Base-by-base conservation (phyloP, 53 echinoderm and acorn worm species). In the Apostichopus leukothele region DNA sequence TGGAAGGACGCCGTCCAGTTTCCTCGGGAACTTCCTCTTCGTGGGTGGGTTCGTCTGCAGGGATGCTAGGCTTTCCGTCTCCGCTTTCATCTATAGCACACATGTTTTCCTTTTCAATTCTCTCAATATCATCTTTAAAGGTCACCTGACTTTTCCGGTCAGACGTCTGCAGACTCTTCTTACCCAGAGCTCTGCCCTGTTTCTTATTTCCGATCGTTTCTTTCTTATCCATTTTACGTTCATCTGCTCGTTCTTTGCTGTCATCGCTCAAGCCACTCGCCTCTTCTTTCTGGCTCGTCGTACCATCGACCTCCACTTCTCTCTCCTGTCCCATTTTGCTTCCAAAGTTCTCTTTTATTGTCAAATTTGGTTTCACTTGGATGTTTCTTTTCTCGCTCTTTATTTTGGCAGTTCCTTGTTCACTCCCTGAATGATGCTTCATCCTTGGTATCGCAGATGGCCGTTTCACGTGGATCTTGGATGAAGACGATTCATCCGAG, bases 1-100 rank as follows among this genome's bases (percentile, higher is more conserved):
- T 63, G 5, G 85, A 85, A 11, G 85, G 85, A 25, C 85, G 57
- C 18, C 85, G 68, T n/a, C 67, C 66, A 11, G n/a, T 85, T 21
- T 85, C 85, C 60, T 19, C 67, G 1, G 16, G 26, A 7, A 59
- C 67, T 39, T 60, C 60, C 55, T 67, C 85, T 10, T 67, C 67
- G 5, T 14, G 54, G 50, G 22, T 5, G 5, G 55, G 9, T 50
- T n/a, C 59, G 21, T 81, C 81, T 55, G 9, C 77, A 27, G 77
- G 13, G 50, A 19, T 6, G 19, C 20, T 6, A 0, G 5, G 9
- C 20, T 25, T 21, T 21, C 21, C 23, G 25, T 81, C 81, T 22
- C 81, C 81, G 7, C 81, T 81, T 2, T 81, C 81, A 59, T 81
- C 11, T 6, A 81, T 23, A 7, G 54, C 21, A 55, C 60, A 81